These are phyloP conservation scores for Reticulitermes speratus DNA, from an alignment of 1,140 invertebrate species.

Conservation along the genomic window DNA sequence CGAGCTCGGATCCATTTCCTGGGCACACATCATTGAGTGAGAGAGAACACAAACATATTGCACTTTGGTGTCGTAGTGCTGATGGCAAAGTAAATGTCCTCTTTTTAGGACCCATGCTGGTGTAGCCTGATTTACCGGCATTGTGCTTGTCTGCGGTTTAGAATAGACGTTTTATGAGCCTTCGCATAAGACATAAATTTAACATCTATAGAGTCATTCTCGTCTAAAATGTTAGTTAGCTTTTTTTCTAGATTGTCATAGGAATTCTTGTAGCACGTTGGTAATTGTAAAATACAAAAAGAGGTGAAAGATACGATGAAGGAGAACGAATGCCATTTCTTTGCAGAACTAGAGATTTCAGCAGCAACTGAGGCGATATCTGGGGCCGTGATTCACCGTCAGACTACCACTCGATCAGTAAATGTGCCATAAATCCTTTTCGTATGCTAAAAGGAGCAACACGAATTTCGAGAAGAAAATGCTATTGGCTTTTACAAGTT, in stretches of 20 bases:
- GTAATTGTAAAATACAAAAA: not conserved
- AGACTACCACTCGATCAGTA: not conserved
- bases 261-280: too few relatives aligned
- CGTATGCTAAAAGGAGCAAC: not conserved
- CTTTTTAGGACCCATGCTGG: not conserved
- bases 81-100: not conserved
- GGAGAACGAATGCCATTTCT: not conserved
- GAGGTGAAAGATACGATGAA: not conserved
- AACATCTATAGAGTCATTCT: too few relatives aligned
- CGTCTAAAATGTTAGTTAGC: too few relatives aligned
- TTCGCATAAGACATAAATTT: too few relatives aligned
- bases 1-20: not conserved
- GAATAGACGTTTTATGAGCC: too few relatives aligned
- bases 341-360: not conserved
- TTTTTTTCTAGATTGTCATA: too few relatives aligned
- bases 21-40: not conserved
- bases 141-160: not conserved
- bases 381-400: not conserved
- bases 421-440: not conserved
- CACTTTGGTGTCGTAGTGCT: constrained; percentile 2
- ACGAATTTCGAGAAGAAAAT: not conserved
- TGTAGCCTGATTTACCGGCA: not conserved
- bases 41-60: not conserved
- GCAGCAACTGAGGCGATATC: not conserved
- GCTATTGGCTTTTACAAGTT: not conserved